phyloP scores from a whole-genome alignment of 2,113 vertebrate species.

The Protobothrops flavoviridis region DNA sequence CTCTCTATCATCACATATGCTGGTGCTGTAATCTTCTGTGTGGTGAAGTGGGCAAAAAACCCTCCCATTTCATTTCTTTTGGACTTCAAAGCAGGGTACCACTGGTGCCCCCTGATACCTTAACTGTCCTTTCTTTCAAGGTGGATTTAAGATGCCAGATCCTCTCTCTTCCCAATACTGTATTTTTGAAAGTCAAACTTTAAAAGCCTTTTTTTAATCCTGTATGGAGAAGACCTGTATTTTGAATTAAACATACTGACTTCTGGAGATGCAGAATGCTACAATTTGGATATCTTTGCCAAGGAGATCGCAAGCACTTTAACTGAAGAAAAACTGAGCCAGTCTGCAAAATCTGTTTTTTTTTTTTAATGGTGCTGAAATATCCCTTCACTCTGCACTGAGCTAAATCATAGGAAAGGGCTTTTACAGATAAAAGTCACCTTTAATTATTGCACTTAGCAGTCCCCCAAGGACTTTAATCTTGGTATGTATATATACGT shows the following conservation, averaged over 20 bases:
- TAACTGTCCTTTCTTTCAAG: conserved; percentile 68
- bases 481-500: conserved; percentile 67
- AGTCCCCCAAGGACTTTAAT: conserved; percentile 72
- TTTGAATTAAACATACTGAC: conserved; percentile 58
- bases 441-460: conserved; percentile 76
- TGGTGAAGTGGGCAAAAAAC: conserved; percentile 76
- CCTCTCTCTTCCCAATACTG: conserved; percentile 63
- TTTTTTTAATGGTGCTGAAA: conserved; percentile 76
- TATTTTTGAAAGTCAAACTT: conserved; percentile 68
- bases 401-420: conserved; percentile 72
- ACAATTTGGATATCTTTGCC: conserved; percentile 68
- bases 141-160: conserved; percentile 74
- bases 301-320: conserved; percentile 77
- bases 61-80: conserved; percentile 70
- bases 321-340: conserved; percentile 76
- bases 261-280: conserved; percentile 70
- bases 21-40: conserved; percentile 71
- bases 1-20: conserved; percentile 66
- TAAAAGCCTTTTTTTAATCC: conserved; percentile 67
- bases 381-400: conserved; percentile 76
- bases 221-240: conserved; percentile 59
- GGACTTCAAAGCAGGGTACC: conserved; percentile 74
- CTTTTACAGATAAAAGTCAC: conserved; percentile 76
- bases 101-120: conserved; percentile 71
- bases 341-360: conserved; percentile 71